Base-by-base conservation (phyloP, 2,797 vertebrate genomes). In the Echiichthys vipera region DNA sequence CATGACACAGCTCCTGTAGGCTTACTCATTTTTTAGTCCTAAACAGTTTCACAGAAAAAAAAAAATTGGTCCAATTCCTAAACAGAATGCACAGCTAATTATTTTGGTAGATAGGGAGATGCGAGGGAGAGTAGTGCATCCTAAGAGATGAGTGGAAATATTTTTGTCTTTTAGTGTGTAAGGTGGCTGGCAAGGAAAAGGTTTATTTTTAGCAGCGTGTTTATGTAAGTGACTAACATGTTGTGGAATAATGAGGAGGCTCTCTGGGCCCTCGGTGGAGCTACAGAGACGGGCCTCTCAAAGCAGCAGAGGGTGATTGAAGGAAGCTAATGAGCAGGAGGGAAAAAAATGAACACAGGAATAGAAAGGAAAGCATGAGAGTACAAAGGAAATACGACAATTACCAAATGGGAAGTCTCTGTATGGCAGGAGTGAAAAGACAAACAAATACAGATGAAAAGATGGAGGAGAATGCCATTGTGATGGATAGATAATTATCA, bases 221-320 rank as follows among this genome's bases (percentile, higher is more conserved):
- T 94, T 94, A 90, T 84, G 88, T 89, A 94, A 94, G 93, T 87
- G 86, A 89, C 91, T 92, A 90, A 88, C 89, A 91, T 90, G 92
- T 90, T 91, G 88, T 88, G 87, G 91, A 92, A 93, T 94, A 94
- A 94, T 93, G 91, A 95, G 92, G 83, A 89, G 84, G 78, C 88
- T 93, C 86, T 83, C 80, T 73, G 84, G 88, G 82, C 77, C 86
- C 81, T 90, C 73, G 55, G 84, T 78, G 84, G 84, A 90, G 89
- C 81, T 83, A 81, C 88, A 88, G 81, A 88, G 82, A 90, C 80
- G 43, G 80, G 81, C 80, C 87, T 88, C 84, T 85, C 77, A 62
- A 74, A 88, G 86, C 79, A 71, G 89, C 86, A 82, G 81, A 85
- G 81, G 84, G 83, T 86, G 90, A 90, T 87, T 86, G 88, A 89